Base-by-base conservation (phyloP, 2,113 vertebrate genomes). In the Crotalus viridis region DNA sequence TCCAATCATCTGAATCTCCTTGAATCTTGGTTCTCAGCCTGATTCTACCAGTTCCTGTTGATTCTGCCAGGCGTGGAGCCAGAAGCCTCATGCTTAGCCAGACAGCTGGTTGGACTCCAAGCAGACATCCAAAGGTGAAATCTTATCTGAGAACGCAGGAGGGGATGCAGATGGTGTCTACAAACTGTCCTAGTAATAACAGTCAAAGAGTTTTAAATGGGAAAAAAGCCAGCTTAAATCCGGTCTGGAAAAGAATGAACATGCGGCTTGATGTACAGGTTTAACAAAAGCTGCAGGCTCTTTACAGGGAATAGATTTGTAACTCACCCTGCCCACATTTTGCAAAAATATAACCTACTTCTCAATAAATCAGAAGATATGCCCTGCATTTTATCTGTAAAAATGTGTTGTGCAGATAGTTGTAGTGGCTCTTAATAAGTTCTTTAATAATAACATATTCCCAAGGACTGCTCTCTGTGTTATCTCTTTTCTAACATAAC, bases 321-420 rank as follows among this genome's bases (percentile, higher is more conserved):
- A 97, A 97, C 96, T 95, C 92, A 13, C 93, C 95, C 94, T 95
- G 95, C 95, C 95, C 97, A 95, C 91, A 91, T 94, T 94, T 96
- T 94, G 94, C 94, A 93, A 51, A 48, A 85, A 26, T 94, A 89
- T 95, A 94, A 95, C 94, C 95, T 94, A 96, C 94, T 95, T 95
- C 94, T 94, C 93, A 95, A 94, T 95, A 95, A 97, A 94, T 96
- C 95, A 95, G 85, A 92, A 93, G 95, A 96, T 95, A 96, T 96
- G 93, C 94, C 95, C 95, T 95, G 89, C 93, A 13, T 9, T 95
- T 96, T 94, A 95, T 51, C 28, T 81, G 19, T 28, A n/a, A 39
- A 6, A 28, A 85, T 96, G 93, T 90, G 95, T 95, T 95, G 94
- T 95, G 95, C 95, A 96, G 95, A 95, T 95, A 95, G 93, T 95